A percentile compares a stretch with the other conserved stretches of the same genome.
These are phyloP conservation scores for Montipora capitata DNA, from an alignment of 92 coral and sea anemone genomes.

Conservation along the genomic window DNA sequence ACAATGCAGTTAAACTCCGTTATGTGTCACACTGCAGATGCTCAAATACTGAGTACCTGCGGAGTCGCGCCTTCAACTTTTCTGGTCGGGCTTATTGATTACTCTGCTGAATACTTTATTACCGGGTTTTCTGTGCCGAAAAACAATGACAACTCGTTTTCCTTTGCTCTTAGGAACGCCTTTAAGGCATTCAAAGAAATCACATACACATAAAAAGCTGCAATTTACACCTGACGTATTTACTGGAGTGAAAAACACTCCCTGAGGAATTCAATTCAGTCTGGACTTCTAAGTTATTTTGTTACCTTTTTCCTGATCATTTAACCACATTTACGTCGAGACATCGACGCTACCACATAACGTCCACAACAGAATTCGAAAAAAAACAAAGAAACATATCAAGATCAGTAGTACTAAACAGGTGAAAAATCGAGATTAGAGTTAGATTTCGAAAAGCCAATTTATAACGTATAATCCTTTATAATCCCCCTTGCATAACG, in stretches of 20 bases:
- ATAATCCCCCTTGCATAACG: no score
- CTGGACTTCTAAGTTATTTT: neutral
- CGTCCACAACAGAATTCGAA: neutral
- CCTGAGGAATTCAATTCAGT: slow-evolving; percentile 15
- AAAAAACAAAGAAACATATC: neutral
- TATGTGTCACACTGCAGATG: slow-evolving; percentile 15
- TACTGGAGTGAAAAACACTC: slow-evolving; percentile 26
- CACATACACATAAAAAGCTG: neutral
- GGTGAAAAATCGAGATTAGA: neutral
- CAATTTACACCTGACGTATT: slow-evolving; percentile 2
- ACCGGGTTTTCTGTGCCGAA: neutral
- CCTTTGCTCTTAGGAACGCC: neutral
- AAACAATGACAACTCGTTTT: neutral
- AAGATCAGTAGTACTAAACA: neutral
- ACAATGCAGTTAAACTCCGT: slow-evolving; percentile 8
- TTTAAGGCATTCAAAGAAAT: neutral
- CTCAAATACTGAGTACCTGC: neutral
- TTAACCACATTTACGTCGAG: neutral
- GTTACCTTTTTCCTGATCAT: neutral
- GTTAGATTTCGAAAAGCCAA: neutral
- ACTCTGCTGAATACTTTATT: neutral
- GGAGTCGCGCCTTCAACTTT: neutral
- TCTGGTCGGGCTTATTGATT: neutral
- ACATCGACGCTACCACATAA: neutral
- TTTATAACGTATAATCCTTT: neutral